A percentile compares a stretch with the other conserved stretches of the same genome.
These are phyloP conservation scores for Gnatocerus cornutus DNA, from an alignment of 2,888 invertebrate genomes.

Conservation along the genomic window DNA sequence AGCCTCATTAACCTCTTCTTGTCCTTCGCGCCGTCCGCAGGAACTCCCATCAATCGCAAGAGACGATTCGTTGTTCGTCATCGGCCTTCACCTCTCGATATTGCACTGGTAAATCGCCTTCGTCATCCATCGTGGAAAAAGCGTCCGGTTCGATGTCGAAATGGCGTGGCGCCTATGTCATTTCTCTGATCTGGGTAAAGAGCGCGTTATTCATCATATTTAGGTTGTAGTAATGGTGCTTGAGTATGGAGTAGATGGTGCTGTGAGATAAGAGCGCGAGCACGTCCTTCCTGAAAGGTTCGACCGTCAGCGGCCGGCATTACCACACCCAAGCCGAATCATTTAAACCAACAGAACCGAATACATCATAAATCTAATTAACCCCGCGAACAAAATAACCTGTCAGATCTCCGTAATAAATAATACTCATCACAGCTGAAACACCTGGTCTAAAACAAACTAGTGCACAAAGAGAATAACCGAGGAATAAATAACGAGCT, in stretches of 20 bases:
- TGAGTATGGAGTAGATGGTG: slow-evolving; percentile 43
- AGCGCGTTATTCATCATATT: slow-evolving; percentile 46
- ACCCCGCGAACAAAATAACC: slow-evolving; percentile 69
- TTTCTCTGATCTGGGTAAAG: slow-evolving; percentile 9
- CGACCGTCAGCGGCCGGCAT: slow-evolving; percentile 44
- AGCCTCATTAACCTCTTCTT: slow-evolving; percentile 52
- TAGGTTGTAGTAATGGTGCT: slow-evolving; percentile 44
- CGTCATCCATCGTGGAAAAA: slow-evolving; percentile 27
- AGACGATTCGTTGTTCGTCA: slow-evolving; percentile 42
- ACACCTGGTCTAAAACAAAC: slow-evolving; percentile 65
- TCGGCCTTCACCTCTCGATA: slow-evolving; percentile 41
- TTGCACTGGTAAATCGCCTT: slow-evolving; percentile 28
- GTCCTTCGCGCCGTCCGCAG: slow-evolving; percentile 45
- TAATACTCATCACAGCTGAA: slow-evolving; percentile 63
- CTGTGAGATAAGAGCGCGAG: slow-evolving; percentile 45
- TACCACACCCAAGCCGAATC: slow-evolving; percentile 63
- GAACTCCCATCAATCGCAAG: slow-evolving; percentile 42
- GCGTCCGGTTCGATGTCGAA: not conserved
- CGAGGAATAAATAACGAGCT: slow-evolving; percentile 36
- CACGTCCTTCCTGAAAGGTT: slow-evolving; percentile 52
- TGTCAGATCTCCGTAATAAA: slow-evolving; percentile 65
- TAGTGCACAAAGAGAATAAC: slow-evolving; percentile 53
- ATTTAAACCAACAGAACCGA: slow-evolving; percentile 66
- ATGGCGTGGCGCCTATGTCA: slow-evolving; percentile 7
- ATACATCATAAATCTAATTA: slow-evolving; percentile 70